These are phyloP conservation scores for Pomacea canaliculata DNA, from an alignment of 2,888 invertebrate species.

Conservation along the genomic window DNA sequence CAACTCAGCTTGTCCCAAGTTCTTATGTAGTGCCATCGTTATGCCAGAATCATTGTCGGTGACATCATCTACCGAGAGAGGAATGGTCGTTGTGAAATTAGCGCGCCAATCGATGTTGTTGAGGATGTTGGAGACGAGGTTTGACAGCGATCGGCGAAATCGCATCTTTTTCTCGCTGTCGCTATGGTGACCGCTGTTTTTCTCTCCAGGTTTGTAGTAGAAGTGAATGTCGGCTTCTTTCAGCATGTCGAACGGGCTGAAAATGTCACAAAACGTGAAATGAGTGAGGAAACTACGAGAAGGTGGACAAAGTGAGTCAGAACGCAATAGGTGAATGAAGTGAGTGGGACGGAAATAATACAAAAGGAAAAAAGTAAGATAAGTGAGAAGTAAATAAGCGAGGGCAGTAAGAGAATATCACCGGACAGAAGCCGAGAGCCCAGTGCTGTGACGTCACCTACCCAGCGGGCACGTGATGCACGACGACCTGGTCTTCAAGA, in stretches of 20 bases:
- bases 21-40: slow-evolving; percentile 17
- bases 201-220: slow-evolving; percentile 33
- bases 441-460: slow-evolving; percentile 3
- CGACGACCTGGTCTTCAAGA: slow-evolving; percentile 25
- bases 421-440: no score
- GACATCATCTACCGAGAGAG: slow-evolving; percentile 14
- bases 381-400: no score
- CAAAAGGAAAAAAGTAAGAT: no score
- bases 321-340: no score
- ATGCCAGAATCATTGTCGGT: not conserved
- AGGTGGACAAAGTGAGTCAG: no score
- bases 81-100: slow-evolving; percentile 24
- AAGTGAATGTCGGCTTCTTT: slow-evolving; percentile 36
- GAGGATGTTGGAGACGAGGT: slow-evolving; percentile 34
- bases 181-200: not conserved
- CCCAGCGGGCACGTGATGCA: slow-evolving; percentile 30
- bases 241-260: slow-evolving; percentile 35
- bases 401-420: no score
- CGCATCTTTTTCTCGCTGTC: slow-evolving; percentile 23
- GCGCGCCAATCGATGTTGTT: slow-evolving; percentile 35
- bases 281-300: no score
- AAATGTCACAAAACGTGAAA: not conserved
- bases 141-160: slow-evolving; percentile 33
- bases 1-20: slow-evolving; percentile 6
- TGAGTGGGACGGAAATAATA: no score